Percentiles rank a stretch among this genome's conserved stretches.
Conservation (phyloP, 2,888 invertebrate species). For the Artemia sinica region DNA sequence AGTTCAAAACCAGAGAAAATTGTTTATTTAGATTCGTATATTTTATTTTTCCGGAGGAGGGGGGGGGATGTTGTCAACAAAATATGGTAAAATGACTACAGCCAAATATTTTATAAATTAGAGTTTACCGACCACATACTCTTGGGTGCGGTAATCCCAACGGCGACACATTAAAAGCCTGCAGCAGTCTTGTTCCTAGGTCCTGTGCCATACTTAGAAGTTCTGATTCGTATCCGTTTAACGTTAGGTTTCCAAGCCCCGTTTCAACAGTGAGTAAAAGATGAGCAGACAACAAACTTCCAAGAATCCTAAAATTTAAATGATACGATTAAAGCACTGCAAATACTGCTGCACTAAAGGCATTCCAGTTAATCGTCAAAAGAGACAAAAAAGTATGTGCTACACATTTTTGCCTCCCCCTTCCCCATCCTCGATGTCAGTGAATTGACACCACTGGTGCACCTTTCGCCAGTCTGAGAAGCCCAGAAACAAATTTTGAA, state of each 20-base stretch:
- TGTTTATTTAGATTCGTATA: no score
- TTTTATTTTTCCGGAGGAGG: no score
- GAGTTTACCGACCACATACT: constrained; percentile 26
- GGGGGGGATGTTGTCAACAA: no score
- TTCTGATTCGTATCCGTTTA: constrained; percentile 38
- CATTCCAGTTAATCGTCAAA: no score
- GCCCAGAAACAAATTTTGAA: constrained; percentile 1
- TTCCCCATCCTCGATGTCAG: no score
- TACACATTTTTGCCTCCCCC: no score
- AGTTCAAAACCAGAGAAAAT: no score
- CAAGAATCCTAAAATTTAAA: constrained; percentile 35
- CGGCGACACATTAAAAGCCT: constrained; percentile 41
- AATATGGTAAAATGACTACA: no score
- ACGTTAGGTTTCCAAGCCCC: constrained; percentile 37
- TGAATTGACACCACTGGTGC: no score
- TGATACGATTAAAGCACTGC: neutral
- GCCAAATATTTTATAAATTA: no score
- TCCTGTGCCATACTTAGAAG: constrained; percentile 42
- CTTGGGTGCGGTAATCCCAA: constrained; percentile 41
- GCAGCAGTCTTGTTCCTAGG: constrained; percentile 39
- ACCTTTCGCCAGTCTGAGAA: no score
- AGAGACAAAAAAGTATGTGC: no score
- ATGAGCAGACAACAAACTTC: constrained; percentile 44
- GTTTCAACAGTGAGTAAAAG: constrained; percentile 39
- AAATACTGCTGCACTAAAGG: constrained; percentile 4